phyloP scores from a whole-genome alignment of 2,113 vertebrate species.

The Brachirus orientalis region DNA sequence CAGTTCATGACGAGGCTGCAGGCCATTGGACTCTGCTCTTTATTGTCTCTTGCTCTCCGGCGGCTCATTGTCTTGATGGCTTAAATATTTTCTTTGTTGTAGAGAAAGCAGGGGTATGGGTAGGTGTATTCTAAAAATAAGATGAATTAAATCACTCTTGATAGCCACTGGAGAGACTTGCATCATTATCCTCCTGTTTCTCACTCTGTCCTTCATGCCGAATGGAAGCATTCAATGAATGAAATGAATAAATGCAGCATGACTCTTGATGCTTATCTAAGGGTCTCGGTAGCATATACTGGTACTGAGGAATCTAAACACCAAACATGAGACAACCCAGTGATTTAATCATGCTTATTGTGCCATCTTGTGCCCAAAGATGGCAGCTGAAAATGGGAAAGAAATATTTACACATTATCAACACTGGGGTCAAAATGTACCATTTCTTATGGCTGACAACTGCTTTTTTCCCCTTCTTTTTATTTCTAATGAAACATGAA shows the following conservation, averaged over 20 bases:
- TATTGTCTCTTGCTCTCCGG: background rate
- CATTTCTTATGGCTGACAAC: too few relatives aligned
- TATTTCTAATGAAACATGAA: too few relatives aligned
- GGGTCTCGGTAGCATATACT: background rate
- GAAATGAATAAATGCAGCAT: constrained; percentile 1
- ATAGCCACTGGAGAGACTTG: background rate
- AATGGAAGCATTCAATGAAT: too few relatives aligned
- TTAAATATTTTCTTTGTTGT: constrained; percentile 30
- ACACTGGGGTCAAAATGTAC: too few relatives aligned
- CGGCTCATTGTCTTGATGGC: background rate
- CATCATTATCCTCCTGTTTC: background rate
- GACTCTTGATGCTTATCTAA: background rate
- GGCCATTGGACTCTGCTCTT: background rate
- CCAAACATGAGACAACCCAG: background rate
- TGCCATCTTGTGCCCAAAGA: constrained; percentile 58
- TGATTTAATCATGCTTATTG: constrained; percentile 1
- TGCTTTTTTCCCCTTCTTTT: too few relatives aligned
- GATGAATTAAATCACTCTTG: too few relatives aligned
- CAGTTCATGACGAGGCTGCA: background rate
- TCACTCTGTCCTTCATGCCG: background rate
- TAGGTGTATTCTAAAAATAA: background rate
- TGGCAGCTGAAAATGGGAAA: too few relatives aligned
- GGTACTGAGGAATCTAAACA: background rate
- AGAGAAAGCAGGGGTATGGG: background rate
- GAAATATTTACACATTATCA: too few relatives aligned